Conservation (phyloP, 2,113 vertebrate species). For the Aleadryas rufinucha region DNA sequence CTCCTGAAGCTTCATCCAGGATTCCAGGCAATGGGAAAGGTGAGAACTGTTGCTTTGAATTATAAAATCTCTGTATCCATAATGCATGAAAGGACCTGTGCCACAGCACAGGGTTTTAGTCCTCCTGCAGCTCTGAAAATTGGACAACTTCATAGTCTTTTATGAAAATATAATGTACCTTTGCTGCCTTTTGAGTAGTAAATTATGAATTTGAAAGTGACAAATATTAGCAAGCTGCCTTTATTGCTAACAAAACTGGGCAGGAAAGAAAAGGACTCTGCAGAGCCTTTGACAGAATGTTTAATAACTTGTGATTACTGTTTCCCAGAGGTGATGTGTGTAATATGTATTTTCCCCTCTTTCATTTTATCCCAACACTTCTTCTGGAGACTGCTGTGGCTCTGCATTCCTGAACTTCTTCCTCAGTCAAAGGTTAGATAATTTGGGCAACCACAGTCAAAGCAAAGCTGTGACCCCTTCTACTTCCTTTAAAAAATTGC, state of each 20-base stretch:
- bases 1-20: neutral
- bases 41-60: slow-evolving; percentile 62
- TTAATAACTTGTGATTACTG: slow-evolving; percentile 73
- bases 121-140: slow-evolving; percentile 69
- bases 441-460: slow-evolving; percentile 18
- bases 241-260: slow-evolving; percentile 68
- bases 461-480: neutral
- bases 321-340: slow-evolving; percentile 73
- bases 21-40: neutral
- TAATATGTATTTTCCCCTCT: slow-evolving; percentile 52
- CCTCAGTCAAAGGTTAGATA: slow-evolving; percentile 33
- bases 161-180: slow-evolving; percentile 76
- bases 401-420: slow-evolving; percentile 59
- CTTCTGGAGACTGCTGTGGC: slow-evolving; percentile 42
- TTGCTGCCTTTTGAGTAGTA: slow-evolving; percentile 69
- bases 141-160: slow-evolving; percentile 75
- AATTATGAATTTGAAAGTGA: slow-evolving; percentile 77
- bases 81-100: slow-evolving; percentile 67
- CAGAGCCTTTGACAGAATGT: slow-evolving; percentile 71
- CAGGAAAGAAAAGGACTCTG: slow-evolving; percentile 56
- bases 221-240: slow-evolving; percentile 72
- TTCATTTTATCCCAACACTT: slow-evolving; percentile 60
- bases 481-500: neutral
- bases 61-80: slow-evolving; percentile 67
- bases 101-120: slow-evolving; percentile 39